A percentile compares a stretch with the other conserved stretches of the same genome.
Conservation (phyloP, 2,797 vertebrate genomes). For the Enteromius argenteus region DNA sequence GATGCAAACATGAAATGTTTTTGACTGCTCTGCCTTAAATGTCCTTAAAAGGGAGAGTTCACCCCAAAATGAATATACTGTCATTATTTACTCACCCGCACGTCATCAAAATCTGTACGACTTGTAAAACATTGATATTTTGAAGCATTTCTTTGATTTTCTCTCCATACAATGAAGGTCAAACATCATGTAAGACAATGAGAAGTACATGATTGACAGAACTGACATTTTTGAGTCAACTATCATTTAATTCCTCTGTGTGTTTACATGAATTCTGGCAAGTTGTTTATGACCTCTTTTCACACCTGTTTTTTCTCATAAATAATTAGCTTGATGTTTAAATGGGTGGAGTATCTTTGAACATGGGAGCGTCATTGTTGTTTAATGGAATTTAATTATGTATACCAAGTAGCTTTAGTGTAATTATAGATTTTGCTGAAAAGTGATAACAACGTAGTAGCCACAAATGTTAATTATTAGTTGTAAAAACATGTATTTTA, state of each 20-base stretch:
- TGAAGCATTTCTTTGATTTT: too few species aligned
- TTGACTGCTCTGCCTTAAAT: background rate
- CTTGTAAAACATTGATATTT: too few species aligned
- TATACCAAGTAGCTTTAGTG: background rate
- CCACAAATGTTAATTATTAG: background rate
- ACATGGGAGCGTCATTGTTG: background rate
- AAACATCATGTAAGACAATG: background rate
- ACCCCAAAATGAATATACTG: background rate
- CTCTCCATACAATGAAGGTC: background rate
- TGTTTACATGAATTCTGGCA: background rate
- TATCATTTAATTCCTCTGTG: background rate
- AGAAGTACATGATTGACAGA: background rate
- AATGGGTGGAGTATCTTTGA: constrained; percentile 23
- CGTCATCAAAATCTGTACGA: background rate
- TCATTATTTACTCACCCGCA: background rate
- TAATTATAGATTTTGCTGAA: background rate
- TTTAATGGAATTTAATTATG: background rate
- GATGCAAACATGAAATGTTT: background rate
- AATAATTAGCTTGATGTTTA: constrained; percentile 10
- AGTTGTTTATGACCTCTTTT: background rate
- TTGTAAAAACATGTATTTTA: background rate
- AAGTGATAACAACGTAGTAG: background rate
- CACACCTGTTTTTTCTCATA: background rate
- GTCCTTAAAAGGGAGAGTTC: background rate
- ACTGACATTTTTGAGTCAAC: background rate